Conservation (phyloP, 2,888 invertebrate species). For the Caenorhabditis wallacei region DNA sequence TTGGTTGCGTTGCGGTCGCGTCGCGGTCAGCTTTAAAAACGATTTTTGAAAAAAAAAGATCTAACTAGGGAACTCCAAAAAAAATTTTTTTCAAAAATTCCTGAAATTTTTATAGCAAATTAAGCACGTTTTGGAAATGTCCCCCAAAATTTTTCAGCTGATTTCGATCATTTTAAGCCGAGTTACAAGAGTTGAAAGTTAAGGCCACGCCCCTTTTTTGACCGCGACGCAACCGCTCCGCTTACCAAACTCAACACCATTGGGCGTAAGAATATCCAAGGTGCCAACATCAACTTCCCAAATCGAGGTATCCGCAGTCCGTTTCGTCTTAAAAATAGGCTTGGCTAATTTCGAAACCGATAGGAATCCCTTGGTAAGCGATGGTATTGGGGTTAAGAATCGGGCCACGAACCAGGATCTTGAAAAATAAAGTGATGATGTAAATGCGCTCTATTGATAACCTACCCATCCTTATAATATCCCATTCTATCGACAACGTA, state of each 20-base stretch:
- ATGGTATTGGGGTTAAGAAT: constrained; percentile 32
- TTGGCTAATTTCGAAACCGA: constrained; percentile 32
- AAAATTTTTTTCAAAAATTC: too few relatives aligned
- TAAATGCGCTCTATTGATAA: too few relatives aligned
- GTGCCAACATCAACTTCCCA: constrained; percentile 43
- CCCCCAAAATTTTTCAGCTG: too few relatives aligned
- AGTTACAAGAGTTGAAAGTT: too few relatives aligned
- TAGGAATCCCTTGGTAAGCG: constrained; percentile 26
- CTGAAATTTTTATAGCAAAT: too few relatives aligned
- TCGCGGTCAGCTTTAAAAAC: too few relatives aligned
- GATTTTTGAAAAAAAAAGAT: neutral
- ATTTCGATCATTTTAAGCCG: too few relatives aligned
- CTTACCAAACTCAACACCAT: constrained; percentile 29
- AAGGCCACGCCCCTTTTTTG: too few relatives aligned
- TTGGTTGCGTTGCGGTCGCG: constrained; percentile 26
- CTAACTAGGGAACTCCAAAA: neutral
- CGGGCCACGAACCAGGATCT: constrained; percentile 43
- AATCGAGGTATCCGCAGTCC: constrained; percentile 17
- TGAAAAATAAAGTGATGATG: too few relatives aligned
- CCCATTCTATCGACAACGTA: constrained; percentile 44
- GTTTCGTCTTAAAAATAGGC: constrained; percentile 29
- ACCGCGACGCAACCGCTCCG: too few relatives aligned
- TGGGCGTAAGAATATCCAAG: constrained; percentile 37
- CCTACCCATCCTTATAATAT: constrained; percentile 9
- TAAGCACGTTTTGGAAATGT: too few relatives aligned